phyloP scores from a whole-genome alignment of 92 coral and sea anemone genomes.

The Phenganax marumi region DNA sequence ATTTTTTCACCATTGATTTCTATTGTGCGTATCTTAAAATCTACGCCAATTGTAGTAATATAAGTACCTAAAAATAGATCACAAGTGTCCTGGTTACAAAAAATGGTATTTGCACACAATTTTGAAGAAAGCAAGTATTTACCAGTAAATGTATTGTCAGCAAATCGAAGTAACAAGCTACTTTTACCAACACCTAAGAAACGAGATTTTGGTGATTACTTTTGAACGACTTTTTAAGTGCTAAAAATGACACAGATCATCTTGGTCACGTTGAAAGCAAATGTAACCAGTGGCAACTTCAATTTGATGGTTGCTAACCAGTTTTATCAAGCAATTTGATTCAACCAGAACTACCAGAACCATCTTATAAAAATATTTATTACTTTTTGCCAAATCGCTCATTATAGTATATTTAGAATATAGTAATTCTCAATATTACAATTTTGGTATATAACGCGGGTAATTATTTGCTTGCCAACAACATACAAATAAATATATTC shows the following conservation, averaged over 20 bases:
- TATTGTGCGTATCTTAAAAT: conserved; percentile 91
- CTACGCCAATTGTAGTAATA: conserved; percentile 98
- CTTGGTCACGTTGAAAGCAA: neutral
- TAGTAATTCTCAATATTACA: too few species aligned
- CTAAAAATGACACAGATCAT: neutral
- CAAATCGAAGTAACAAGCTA: conserved; percentile 91
- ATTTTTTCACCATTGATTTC: conserved; percentile 93
- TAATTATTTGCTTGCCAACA: too few species aligned
- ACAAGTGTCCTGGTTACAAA: neutral
- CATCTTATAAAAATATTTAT: too few species aligned
- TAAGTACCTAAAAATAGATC: conserved; percentile 64
- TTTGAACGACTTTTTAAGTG: neutral
- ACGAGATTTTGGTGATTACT: neutral
- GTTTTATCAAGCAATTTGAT: too few species aligned
- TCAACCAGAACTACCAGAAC: too few species aligned
- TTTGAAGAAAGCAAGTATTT: conserved; percentile 5
- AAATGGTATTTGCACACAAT: neutral
- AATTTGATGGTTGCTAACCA: too few species aligned
- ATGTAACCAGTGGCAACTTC: too few species aligned
- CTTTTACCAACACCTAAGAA: conserved; percentile 95
- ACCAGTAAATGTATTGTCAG: conserved; percentile 99
- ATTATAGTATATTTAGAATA: too few species aligned
- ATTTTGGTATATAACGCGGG: too few species aligned
- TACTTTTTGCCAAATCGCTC: too few species aligned
- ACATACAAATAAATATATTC: too few species aligned